Evolutionary conservation across 1,140 invertebrate genomes (phyloP).

Genomic region (Eriosoma lanigerum): DNA sequence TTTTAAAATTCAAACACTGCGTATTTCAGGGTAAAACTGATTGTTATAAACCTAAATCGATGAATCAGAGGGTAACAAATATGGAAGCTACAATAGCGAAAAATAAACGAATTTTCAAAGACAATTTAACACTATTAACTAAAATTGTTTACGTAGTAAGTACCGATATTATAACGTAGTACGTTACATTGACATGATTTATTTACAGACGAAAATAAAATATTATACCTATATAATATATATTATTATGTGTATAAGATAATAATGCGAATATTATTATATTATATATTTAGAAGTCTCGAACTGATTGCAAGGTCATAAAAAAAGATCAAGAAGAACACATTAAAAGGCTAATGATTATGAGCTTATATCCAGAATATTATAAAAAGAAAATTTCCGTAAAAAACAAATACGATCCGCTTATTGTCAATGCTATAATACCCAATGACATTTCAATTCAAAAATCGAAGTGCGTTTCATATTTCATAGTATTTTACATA

Average conservation of each 20-base stretch:
- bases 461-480: background rate
- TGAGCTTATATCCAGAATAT: background rate
- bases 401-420: background rate
- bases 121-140: background rate
- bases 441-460: background rate
- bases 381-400: background rate
- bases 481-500: background rate
- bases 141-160: background rate
- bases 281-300: background rate
- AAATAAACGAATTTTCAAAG: background rate
- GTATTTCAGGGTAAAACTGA: conserved; percentile 10
- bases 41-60: conserved; percentile 17
- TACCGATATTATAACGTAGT: no score
- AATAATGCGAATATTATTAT: background rate
- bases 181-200: no score
- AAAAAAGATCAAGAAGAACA: background rate
- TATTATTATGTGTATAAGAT: no score
- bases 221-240: background rate
- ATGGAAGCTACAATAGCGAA: background rate
- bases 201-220: background rate
- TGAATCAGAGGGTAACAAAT: background rate
- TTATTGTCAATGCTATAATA: background rate
- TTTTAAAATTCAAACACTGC: no score
- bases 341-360: background rate
- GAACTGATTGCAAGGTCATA: background rate